phyloP scores from a whole-genome alignment of 1,140 invertebrate species.

The Tetramorium simillimum region DNA sequence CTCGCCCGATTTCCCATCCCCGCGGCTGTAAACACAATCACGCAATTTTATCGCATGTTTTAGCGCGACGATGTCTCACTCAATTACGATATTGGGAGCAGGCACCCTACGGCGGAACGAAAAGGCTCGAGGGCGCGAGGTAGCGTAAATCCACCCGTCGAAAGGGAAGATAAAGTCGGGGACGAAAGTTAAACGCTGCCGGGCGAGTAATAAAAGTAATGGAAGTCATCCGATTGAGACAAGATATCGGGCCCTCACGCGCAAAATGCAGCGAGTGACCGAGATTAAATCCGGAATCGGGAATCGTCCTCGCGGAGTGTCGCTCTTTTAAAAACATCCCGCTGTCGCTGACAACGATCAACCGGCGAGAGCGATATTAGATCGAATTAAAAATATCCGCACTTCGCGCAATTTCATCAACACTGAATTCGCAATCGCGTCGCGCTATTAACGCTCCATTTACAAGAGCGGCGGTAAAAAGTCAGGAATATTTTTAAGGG shows the following conservation, averaged over 20 bases:
- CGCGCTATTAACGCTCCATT: not conserved
- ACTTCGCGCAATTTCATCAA: not conserved
- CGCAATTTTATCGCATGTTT: conserved; percentile 30
- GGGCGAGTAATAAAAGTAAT: conserved; percentile 54
- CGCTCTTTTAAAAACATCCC: not conserved
- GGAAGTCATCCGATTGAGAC: not conserved
- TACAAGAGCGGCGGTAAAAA: not conserved
- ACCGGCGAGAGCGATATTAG: not conserved
- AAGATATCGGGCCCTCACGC: not conserved
- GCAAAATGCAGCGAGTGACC: conserved; percentile 12
- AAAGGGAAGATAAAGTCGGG: conserved; percentile 25
- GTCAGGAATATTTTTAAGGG: not conserved
- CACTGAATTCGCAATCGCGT: not conserved
- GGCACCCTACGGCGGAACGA: not conserved
- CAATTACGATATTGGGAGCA: conserved; percentile 39
- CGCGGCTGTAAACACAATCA: not conserved
- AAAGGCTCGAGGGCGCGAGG: not conserved
- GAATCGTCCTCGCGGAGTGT: not conserved
- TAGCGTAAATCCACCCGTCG: conserved; percentile 28
- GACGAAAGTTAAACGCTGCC: conserved; percentile 39
- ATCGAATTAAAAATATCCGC: not conserved
- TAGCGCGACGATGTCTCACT: conserved; percentile 16
- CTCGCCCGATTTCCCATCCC: not conserved
- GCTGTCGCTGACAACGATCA: not conserved
- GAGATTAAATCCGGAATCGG: conserved; percentile 9